phyloP scores from a whole-genome alignment of 2,888 invertebrate species.

The Physocephala rufipes region DNA sequence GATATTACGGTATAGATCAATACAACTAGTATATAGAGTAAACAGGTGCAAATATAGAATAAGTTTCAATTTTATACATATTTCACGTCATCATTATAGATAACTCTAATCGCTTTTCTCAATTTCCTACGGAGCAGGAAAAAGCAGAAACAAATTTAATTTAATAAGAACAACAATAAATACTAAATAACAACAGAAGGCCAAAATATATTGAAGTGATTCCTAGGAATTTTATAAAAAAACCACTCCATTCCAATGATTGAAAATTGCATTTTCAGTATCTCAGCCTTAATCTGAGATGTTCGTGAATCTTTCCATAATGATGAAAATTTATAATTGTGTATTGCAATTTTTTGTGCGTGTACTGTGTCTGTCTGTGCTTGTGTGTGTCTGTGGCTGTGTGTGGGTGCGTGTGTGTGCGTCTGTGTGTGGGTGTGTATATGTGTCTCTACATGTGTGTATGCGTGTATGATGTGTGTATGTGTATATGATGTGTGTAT shows the following conservation, averaged over 20 bases:
- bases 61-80: neutral
- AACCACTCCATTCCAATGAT: no score
- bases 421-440: slow-evolving; percentile 29
- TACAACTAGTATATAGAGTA: no score
- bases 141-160: neutral
- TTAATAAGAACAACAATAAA: slow-evolving; percentile 7
- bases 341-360: neutral
- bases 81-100: neutral
- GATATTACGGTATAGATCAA: no score
- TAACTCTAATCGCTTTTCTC: neutral
- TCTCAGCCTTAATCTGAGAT: no score
- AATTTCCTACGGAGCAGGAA: neutral
- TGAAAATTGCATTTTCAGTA: no score
- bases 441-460: slow-evolving; percentile 2
- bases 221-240: no score
- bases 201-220: slow-evolving; percentile 50
- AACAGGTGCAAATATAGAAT: neutral
- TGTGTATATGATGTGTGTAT: no score
- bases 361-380: slow-evolving; percentile 24
- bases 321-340: slow-evolving; percentile 18
- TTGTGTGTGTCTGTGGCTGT: slow-evolving; percentile 28
- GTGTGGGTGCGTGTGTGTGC: slow-evolving; percentile 11
- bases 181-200: no score
- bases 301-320: slow-evolving; percentile 52
- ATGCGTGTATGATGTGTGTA: neutral